These are phyloP conservation scores for Megalops cyprinoides DNA, from an alignment of 2,797 vertebrate genomes.

Conservation along the genomic window DNA sequence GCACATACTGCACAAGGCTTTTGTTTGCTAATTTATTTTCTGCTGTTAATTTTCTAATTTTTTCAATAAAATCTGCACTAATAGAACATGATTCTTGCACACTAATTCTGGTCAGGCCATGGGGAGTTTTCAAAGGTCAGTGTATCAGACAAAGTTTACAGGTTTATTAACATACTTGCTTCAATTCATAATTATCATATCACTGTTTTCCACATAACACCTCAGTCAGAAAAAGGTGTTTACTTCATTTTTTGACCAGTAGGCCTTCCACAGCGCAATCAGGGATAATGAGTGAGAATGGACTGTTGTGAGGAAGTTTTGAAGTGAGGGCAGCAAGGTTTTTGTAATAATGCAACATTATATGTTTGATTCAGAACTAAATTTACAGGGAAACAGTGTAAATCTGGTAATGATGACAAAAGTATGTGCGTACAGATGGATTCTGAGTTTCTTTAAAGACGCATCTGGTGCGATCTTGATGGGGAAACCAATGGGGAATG, in stretches of 20 bases:
- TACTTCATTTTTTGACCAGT: not conserved
- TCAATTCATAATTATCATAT: too few relatives aligned
- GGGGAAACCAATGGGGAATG: not conserved
- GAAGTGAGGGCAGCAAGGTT: too few relatives aligned
- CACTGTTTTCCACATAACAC: too few relatives aligned
- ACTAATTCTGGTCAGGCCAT: not conserved
- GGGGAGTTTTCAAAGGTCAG: not conserved
- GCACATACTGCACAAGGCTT: conserved; percentile 5
- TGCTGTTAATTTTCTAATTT: not conserved
- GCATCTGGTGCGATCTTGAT: not conserved
- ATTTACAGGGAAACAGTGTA: too few relatives aligned
- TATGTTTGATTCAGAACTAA: too few relatives aligned
- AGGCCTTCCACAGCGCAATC: too few relatives aligned
- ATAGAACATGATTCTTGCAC: not conserved
- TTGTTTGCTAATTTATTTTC: conserved; percentile 2
- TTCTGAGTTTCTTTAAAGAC: not conserved
- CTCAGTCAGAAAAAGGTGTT: not conserved
- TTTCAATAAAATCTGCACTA: conserved; percentile 9
- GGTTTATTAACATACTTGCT: not conserved
- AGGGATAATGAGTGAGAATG: too few relatives aligned
- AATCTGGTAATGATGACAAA: too few relatives aligned
- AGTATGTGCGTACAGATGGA: too few relatives aligned
- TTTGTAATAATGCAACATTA: too few relatives aligned
- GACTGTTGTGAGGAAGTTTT: too few relatives aligned
- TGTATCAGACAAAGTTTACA: not conserved